Base-by-base conservation (phyloP, 2,797 vertebrate genomes). In the Heliangelus exortis region DNA sequence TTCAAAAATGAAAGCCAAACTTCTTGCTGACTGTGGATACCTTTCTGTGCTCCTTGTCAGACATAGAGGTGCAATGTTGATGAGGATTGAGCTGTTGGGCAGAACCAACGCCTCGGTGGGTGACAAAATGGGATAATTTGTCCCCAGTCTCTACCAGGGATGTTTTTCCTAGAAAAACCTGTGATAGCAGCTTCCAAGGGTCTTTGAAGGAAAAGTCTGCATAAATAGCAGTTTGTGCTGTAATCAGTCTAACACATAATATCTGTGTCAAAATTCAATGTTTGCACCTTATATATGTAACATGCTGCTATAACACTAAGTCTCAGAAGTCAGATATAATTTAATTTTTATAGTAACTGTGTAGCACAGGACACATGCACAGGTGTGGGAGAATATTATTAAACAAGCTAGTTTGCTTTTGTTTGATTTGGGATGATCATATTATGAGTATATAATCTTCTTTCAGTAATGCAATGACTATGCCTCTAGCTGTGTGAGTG, bases 301-400 rank as follows among this genome's bases (percentile, higher is more conserved):
- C 16, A 55, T 16, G 10, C 4, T 67, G 26, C 47, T 26, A 39
- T 28, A 72, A 4, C 7, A 43, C 23, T 73, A 4, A 33, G 15
- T 9, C 15, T 23, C 25, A 51, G 25, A 15, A 91, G 19, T 8
- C 3, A 87, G 47, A 22, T 3, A 20, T 50, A 26, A 57, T 55
- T 75, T 69, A 1, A 43, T 72, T 82, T 71, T n/a, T 67, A n/a
- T 21, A 65, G 18, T 14, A 45, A 15, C 54, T 50, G 12, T 7
- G 0, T 20, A 54, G 55, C 18, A 43, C 29, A 58, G 20, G 29
- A 36, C 9, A 71, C 6, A 3, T 2, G 1, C 12, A 29, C 6
- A 43, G 4, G 4, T 66, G 31, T 19, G 15, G 12, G 26, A 41
- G 7, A 68, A 11, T 22, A 39, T 53, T 69, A 63, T 43, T 62